Evolutionary conservation across 2,113 vertebrate species (phyloP).

Genomic region (Peromyscus maniculatus): DNA sequence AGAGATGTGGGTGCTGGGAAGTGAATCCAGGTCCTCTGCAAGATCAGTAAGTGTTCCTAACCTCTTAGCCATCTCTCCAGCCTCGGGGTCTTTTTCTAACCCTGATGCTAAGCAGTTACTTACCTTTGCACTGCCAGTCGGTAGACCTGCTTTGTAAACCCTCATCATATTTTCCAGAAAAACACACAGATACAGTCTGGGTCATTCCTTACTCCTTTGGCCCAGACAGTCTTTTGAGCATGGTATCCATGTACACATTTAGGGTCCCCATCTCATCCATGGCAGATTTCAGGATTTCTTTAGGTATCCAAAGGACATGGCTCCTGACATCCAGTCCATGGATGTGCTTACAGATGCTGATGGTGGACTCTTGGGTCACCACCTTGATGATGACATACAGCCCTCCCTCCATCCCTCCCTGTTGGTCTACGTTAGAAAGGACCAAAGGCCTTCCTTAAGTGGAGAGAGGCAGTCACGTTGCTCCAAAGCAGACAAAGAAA

Average conservation of each 20-base stretch:
- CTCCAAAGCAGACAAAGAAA: slow-evolving; percentile 62
- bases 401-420: too few species aligned
- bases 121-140: too few species aligned
- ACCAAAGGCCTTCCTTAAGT: background rate
- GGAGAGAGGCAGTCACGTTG: background rate
- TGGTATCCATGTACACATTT: background rate
- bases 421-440: background rate
- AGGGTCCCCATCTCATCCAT: background rate
- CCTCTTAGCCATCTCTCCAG: background rate
- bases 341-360: background rate
- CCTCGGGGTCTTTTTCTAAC: background rate
- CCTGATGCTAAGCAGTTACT: background rate
- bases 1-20: background rate
- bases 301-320: background rate
- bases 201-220: background rate
- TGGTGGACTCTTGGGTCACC: background rate
- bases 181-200: background rate
- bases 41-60: background rate
- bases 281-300: background rate
- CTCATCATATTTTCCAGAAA: background rate
- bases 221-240: background rate
- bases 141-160: background rate
- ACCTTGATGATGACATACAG: background rate
- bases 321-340: background rate
- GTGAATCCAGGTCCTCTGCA: background rate